Evolutionary conservation across 2,888 invertebrate genomes (phyloP).

Genomic region (Dryadula phaetusa): DNA sequence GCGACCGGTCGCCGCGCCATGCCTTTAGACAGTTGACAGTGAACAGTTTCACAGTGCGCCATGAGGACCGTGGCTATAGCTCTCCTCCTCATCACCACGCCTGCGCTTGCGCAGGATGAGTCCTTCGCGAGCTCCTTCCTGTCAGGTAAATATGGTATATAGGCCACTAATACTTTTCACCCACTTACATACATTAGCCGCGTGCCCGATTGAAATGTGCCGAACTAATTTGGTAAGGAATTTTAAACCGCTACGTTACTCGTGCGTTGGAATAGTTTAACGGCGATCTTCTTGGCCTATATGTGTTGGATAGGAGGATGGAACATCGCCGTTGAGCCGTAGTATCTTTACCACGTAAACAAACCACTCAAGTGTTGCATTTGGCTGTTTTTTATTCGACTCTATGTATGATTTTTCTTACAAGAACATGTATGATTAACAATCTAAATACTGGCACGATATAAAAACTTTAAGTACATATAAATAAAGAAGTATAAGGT

Average conservation of each 20-base stretch:
- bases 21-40: constrained; percentile 55
- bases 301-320: background rate
- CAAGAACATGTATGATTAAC: background rate
- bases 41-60: constrained; percentile 56
- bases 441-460: background rate
- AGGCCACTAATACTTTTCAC: constrained; percentile 32
- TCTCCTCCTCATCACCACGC: constrained; percentile 57
- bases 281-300: constrained; percentile 34
- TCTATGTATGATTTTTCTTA: background rate
- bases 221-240: constrained; percentile 46
- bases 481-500: constrained; percentile 5
- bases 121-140: constrained; percentile 92
- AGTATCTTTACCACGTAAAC: constrained; percentile 14
- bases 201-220: constrained; percentile 41
- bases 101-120: constrained; percentile 85
- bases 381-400: background rate
- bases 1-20: constrained; percentile 68
- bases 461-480: background rate
- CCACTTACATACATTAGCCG: constrained; percentile 43
- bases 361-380: constrained; percentile 12
- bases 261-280: constrained; percentile 25
- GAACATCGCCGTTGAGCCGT: background rate
- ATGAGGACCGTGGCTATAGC: constrained; percentile 60
- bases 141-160: constrained; percentile 83
- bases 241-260: constrained; percentile 39